Percentiles rank a stretch among this genome's conserved stretches.
Conservation (phyloP, 2,113 vertebrate genomes). For the Scartelaos histophorus region DNA sequence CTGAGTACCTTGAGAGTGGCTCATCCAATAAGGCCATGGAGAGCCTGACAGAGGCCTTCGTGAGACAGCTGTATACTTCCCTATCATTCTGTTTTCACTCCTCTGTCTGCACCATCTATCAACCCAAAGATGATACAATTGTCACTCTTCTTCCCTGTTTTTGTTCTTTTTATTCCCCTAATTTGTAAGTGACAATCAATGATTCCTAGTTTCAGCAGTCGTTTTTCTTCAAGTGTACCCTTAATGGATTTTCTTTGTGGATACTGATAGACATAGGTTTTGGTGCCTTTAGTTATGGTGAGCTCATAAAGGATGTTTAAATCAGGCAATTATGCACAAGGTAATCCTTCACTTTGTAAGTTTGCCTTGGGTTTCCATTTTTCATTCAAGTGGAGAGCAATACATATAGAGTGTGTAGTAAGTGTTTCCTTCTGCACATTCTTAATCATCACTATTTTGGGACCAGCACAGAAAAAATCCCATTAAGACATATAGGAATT, state of each 20-base stretch:
- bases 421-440: conserved; percentile 3
- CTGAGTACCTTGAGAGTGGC: conserved; percentile 71
- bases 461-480: conserved; percentile 27
- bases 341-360: conserved; percentile 29
- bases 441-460: conserved; percentile 34
- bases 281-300: conserved; percentile 25
- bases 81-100: conserved; percentile 61
- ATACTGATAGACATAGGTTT: conserved; percentile 26
- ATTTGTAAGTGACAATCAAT: conserved; percentile 44
- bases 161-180: conserved; percentile 45
- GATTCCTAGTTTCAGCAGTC: conserved; percentile 23
- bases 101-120: conserved; percentile 46
- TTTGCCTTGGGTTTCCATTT: conserved; percentile 28
- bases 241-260: conserved; percentile 42
- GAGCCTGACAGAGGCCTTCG: conserved; percentile 61
- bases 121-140: conserved; percentile 63
- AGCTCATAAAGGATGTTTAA: conserved; percentile 31
- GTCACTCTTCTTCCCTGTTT: conserved; percentile 55
- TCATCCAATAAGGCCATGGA: conserved; percentile 70
- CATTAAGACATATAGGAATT: conserved; percentile 74
- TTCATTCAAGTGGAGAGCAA: conserved; percentile 33
- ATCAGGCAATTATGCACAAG: conserved; percentile 40
- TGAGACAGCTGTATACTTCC: conserved; percentile 56
- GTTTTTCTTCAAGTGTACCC: conserved; percentile 18
- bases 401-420: conserved; percentile 18